Evolutionary conservation across 2,888 invertebrate species (phyloP), one percentile per base, ranked within the genome.

Genomic region (Hypena proboscidalis): DNA sequence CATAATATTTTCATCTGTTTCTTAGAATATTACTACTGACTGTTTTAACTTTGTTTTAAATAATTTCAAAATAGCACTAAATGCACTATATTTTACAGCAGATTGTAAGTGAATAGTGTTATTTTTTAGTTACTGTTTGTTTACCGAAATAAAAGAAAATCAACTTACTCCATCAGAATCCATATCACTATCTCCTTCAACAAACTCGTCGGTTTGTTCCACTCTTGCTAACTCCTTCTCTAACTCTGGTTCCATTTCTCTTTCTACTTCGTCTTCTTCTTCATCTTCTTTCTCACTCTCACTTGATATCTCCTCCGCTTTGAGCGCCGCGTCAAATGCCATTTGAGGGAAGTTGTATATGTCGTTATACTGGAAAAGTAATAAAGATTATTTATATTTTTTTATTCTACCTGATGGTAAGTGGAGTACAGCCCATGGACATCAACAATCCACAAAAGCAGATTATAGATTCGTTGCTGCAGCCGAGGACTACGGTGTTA

Each of bases 331-430:
- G 61, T 98, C 98, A 79, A 99, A 99, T 0, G 97, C 98, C 77
- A 94, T 95, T 93, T 97, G 96, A 6, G 98, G 97, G 92, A 99
- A 99, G 87, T 99, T 99, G 86, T 99, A 99, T 59, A 99, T 97
- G 80, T 99, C 99, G 74, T 98, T 97, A 85, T 99, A 99, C 95
- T 97, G 80, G 38, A 93, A 93, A 26, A 7, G 31, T 30, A 32
- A 29, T 7, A 10, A 5, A 15, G 20, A 21, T 1, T 7, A 15
- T 17, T 3, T n/a, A 34, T n/a, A n/a, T n/a, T n/a, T n/a, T n/a
- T n/a, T n/a, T n/a, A n/a, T n/a, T n/a, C n/a, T n/a, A n/a, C n/a
- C n/a, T n/a, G n/a, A n/a, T n/a, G n/a, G n/a, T n/a, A n/a, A n/a
- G n/a, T n/a, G n/a, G n/a, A n/a, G n/a, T n/a, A n/a, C n/a, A n/a